Conservation (phyloP, 2,113 vertebrate species). For the Microtus pennsylvanicus region DNA sequence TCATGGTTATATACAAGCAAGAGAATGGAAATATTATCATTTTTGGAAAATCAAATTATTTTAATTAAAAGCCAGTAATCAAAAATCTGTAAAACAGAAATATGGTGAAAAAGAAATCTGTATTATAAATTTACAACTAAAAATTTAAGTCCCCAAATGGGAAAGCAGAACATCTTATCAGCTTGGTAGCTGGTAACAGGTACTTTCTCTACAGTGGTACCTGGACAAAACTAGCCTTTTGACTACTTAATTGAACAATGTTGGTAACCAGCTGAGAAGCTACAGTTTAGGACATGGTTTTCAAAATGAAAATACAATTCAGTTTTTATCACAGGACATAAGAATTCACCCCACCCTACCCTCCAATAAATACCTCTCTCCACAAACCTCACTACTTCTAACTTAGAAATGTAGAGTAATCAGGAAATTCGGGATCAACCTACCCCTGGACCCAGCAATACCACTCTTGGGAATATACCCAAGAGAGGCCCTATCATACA, state of each 20-base stretch:
- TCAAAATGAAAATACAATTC: constrained; percentile 43
- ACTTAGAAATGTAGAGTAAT: background rate
- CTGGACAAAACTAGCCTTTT: background rate
- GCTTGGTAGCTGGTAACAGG: constrained; percentile 1
- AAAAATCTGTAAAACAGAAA: constrained; percentile 61
- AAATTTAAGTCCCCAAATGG: constrained; percentile 20
- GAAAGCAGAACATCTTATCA: background rate
- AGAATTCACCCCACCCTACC: constrained; percentile 1
- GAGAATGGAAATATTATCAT: constrained; percentile 58
- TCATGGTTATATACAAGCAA: constrained; percentile 34
- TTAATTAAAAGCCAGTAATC: constrained; percentile 52
- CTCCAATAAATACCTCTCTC: constrained; percentile 36
- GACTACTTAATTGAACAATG: constrained; percentile 11
- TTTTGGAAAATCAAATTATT: constrained; percentile 64
- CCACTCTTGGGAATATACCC: too few species aligned
- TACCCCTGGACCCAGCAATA: too few species aligned
- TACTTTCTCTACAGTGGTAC: constrained; percentile 31
- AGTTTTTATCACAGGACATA: constrained; percentile 40
- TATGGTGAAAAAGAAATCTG: constrained; percentile 47
- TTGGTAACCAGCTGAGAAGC: constrained; percentile 18
- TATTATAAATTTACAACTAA: constrained; percentile 8
- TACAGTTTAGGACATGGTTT: constrained; percentile 18
- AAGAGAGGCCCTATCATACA: too few species aligned
- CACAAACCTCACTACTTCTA: constrained; percentile 59
- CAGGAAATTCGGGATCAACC: too few species aligned